Conservation (phyloP, 2,113 vertebrate genomes). For the Cyanistes caeruleus region DNA sequence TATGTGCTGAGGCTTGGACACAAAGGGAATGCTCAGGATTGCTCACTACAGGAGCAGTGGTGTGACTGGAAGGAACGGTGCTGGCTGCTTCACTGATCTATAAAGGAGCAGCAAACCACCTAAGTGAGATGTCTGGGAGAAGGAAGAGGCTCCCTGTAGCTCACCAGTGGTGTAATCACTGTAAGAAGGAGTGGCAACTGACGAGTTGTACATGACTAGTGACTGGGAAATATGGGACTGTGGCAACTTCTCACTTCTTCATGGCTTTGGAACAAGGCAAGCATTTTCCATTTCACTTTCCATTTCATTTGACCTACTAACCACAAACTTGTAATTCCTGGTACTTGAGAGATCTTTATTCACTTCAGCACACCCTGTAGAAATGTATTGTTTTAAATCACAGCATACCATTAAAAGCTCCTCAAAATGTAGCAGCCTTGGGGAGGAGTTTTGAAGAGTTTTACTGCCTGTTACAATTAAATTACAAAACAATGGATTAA, state of each 20-base stretch:
- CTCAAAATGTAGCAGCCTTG: not conserved
- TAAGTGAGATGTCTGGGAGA: not conserved
- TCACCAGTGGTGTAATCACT: not conserved
- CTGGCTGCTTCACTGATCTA: not conserved
- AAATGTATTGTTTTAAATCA: not conserved
- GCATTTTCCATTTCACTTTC: not conserved
- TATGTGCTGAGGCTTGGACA: not conserved
- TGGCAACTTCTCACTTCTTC: not conserved
- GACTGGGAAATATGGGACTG: not conserved
- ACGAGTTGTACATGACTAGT: not conserved
- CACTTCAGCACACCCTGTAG: not conserved
- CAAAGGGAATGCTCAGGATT: fast-evolving
- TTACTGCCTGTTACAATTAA: not conserved
- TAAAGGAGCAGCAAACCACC: not conserved
- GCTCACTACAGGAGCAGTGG: not conserved
- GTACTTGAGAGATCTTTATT: not conserved
- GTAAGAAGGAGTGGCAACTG: not conserved
- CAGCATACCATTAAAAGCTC: not conserved
- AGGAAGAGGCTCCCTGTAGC: not conserved
- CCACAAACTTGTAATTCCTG: not conserved
- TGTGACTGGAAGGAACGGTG: fast-evolving
- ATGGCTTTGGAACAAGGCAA: not conserved
- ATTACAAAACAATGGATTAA: not conserved
- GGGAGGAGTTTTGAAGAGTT: not conserved
- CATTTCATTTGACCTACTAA: not conserved